A percentile compares a stretch with the other conserved stretches of the same genome.
phyloP scores from a whole-genome alignment of 2,888 invertebrate species.

The Pristionchus maxplancki region DNA sequence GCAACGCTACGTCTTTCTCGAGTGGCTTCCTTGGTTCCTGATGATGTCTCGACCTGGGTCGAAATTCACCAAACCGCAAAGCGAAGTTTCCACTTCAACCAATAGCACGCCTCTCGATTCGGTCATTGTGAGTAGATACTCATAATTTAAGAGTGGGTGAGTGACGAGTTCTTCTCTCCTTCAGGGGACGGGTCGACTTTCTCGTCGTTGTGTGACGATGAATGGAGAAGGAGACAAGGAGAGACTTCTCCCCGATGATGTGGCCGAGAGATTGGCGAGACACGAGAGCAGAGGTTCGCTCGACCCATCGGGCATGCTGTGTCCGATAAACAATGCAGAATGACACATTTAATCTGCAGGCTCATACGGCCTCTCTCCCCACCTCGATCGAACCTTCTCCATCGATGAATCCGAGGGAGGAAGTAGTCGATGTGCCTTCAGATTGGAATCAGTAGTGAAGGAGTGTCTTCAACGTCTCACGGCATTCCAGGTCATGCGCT shows the following conservation, averaged over 20 bases:
- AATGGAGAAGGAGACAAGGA: slow-evolving; percentile 8
- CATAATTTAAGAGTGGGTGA: not conserved
- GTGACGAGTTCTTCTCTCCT: not conserved
- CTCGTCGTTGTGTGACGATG: not conserved
- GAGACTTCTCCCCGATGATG: slow-evolving; percentile 27
- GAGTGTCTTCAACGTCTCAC: slow-evolving; percentile 21
- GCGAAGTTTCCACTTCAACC: slow-evolving; percentile 2
- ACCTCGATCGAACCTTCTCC: not conserved
- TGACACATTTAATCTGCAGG: no score
- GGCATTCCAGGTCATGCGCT: slow-evolving; percentile 34
- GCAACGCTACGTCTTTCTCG: slow-evolving; percentile 95
- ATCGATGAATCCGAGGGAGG: slow-evolving; percentile 5
- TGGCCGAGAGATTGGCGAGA: slow-evolving; percentile 30
- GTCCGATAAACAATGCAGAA: not conserved
- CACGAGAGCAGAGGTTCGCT: slow-evolving; percentile 2
- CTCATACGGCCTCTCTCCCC: not conserved
- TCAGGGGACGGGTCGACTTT: slow-evolving; percentile 25
- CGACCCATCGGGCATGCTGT: not conserved
- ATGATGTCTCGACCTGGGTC: slow-evolving; percentile 97
- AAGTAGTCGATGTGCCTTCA: not conserved
- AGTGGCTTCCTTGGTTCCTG: slow-evolving; percentile 96
- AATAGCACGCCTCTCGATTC: slow-evolving; percentile 8
- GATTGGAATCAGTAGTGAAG: slow-evolving; percentile 10
- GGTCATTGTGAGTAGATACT: not conserved
- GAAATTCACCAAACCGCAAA: slow-evolving; percentile 83